A percentile compares a stretch with the other conserved stretches of the same genome.
Conservation (phyloP, 2,888 invertebrate species). For the Habroteleia sp. region DNA sequence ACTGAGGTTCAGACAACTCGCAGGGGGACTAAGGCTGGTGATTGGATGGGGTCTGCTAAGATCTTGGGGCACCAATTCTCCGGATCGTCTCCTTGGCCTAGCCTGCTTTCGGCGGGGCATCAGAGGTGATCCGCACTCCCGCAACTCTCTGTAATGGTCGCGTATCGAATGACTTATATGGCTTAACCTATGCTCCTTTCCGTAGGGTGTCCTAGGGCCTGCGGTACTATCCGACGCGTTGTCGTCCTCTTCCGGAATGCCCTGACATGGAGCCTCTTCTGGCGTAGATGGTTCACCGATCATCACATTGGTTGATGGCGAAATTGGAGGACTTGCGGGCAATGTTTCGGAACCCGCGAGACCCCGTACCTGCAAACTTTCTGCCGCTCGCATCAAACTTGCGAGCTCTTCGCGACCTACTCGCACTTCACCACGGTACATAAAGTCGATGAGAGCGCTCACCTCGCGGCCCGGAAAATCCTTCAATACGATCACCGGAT, state of each 20-base stretch:
- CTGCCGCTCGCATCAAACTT: constrained; percentile 92
- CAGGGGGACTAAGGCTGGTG: constrained; percentile 75
- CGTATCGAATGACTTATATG: constrained; percentile 75
- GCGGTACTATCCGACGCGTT: constrained; percentile 77
- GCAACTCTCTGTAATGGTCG: constrained; percentile 74
- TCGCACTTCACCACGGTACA: constrained; percentile 96
- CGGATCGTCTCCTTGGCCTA: constrained; percentile 90
- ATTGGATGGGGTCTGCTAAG: constrained; percentile 81
- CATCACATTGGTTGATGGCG: constrained; percentile 77
- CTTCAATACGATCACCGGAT: constrained; percentile 95
- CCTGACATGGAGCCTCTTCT: constrained; percentile 76
- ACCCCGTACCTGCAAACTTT: constrained; percentile 91
- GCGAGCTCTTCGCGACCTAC: constrained; percentile 92
- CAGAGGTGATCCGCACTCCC: constrained; percentile 86
- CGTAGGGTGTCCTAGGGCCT: constrained; percentile 72
- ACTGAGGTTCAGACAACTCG: constrained; percentile 71
- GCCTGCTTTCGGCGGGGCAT: constrained; percentile 93
- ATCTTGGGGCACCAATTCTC: constrained; percentile 87
- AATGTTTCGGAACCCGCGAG: constrained; percentile 84
- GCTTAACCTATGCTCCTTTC: constrained; percentile 80
- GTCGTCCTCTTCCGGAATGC: constrained; percentile 73
- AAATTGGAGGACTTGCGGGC: constrained; percentile 81
- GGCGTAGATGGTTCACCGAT: constrained; percentile 83
- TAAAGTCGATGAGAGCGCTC: constrained; percentile 94
- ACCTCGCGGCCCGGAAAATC: constrained; percentile 95